phyloP scores from a whole-genome alignment of 2,113 vertebrate species.

The Verasper variegatus region DNA sequence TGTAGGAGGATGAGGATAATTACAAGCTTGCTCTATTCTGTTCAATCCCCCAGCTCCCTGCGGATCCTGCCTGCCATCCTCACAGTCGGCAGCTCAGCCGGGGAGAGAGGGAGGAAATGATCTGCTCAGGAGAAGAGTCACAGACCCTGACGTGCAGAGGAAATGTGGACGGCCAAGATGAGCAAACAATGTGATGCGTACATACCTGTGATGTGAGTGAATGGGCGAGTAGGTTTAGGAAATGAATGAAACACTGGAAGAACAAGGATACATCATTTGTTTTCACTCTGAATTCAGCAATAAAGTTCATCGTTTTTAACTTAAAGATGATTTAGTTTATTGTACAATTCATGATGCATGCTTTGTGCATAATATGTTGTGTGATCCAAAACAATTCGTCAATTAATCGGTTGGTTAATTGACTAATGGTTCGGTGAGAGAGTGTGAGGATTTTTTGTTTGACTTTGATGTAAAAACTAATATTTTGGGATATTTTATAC shows the following conservation, averaged over 20 bases:
- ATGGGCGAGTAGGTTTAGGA: neutral
- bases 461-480: too few species aligned
- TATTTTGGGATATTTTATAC: too few species aligned
- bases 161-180: neutral
- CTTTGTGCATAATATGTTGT: too few species aligned
- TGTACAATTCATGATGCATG: too few species aligned
- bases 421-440: too few species aligned
- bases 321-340: too few species aligned
- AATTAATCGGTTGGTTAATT: too few species aligned
- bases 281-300: too few species aligned
- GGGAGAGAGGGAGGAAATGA: slow-evolving; percentile 22
- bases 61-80: slow-evolving; percentile 24
- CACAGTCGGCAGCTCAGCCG: slow-evolving; percentile 6
- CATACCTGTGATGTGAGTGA: neutral
- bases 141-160: neutral
- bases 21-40: slow-evolving; percentile 55
- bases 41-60: slow-evolving; percentile 1
- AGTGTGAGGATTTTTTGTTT: too few species aligned
- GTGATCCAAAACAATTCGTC: too few species aligned
- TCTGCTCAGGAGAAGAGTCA: slow-evolving; percentile 2
- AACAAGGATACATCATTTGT: too few species aligned
- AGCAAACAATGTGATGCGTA: neutral
- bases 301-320: too few species aligned
- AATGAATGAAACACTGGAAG: neutral
- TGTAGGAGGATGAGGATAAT: slow-evolving; percentile 61